Evolutionary conservation across 2,888 invertebrate species (phyloP).

Genomic region (Drosophila formosana): DNA sequence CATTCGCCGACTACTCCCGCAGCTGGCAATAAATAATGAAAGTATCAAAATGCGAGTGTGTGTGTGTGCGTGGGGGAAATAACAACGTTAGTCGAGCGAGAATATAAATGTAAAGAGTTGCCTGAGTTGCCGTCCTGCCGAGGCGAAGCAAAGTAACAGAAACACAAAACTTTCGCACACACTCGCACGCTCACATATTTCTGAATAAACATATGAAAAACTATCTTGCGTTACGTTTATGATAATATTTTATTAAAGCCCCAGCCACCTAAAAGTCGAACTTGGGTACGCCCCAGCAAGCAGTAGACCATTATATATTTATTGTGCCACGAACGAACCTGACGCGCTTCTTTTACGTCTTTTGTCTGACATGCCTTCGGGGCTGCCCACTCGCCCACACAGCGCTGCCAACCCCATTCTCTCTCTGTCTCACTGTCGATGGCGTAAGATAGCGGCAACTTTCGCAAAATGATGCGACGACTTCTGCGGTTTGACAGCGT

Average conservation of each 20-base stretch:
- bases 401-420: background rate
- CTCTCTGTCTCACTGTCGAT: slow-evolving; percentile 12
- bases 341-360: slow-evolving; percentile 10
- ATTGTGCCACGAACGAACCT: slow-evolving; percentile 49
- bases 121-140: background rate
- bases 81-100: slow-evolving; percentile 9
- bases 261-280: slow-evolving; percentile 20
- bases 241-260: slow-evolving; percentile 78
- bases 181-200: slow-evolving; percentile 37
- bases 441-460: slow-evolving; percentile 49
- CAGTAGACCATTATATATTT: slow-evolving; percentile 67
- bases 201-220: slow-evolving; percentile 74
- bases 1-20: slow-evolving; percentile 48
- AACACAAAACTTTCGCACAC: slow-evolving; percentile 12
- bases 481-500: slow-evolving; percentile 66
- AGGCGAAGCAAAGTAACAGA: slow-evolving; percentile 35
- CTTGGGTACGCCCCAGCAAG: slow-evolving; percentile 50
- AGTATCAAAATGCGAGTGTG: slow-evolving; percentile 62
- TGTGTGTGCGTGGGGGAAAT: slow-evolving; percentile 13
- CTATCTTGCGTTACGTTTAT: slow-evolving; percentile 73
- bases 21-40: slow-evolving; percentile 75
- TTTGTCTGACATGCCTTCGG: slow-evolving; percentile 28
- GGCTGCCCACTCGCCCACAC: slow-evolving; percentile 3
- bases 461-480: slow-evolving; percentile 52
- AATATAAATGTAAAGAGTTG: slow-evolving; percentile 54